Base-by-base conservation (phyloP, 2,113 vertebrate species). In the Emydocephalus ijimae region DNA sequence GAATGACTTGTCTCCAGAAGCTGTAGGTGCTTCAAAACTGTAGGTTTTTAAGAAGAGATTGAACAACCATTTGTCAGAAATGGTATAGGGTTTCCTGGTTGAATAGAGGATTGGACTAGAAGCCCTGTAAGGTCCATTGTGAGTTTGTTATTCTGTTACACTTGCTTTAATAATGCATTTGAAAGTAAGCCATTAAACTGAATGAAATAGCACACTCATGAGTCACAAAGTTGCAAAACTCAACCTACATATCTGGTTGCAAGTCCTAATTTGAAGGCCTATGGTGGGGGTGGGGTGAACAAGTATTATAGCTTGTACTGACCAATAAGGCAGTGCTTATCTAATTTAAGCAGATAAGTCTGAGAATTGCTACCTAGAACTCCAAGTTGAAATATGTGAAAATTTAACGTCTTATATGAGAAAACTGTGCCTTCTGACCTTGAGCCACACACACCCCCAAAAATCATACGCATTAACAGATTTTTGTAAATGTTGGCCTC, bases 401-500 rank as follows among this genome's bases (percentile, higher is more conserved):
- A 88, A 55, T 26, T 59, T 48, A 57, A 8, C 43, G 15, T 55
- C 92, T 85, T 92, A 23, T 85, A 59, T 85, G 50, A 57, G 3
- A 29, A 57, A 92, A 20, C 26, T 29, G 56, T 81, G 61, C 50
- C 61, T 59, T n/a, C 64, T 48, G 26, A 50, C 55, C 43, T 29
- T 50, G 26, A 85, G 64, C 6, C 34, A 23, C 52, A 43, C 23
- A n/a, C n/a, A n/a, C n/a, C n/a, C n/a, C n/a, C n/a, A n/a, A n/a
- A n/a, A n/a, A n/a, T 54, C 34, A 89, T 89, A 94, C 92, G 94
- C 94, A 92, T 96, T 96, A 96, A 94, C 95, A 96, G 87, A 87
- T 93, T 88, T 56, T 56, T 95, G 86, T 94, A 85, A 52, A 64
- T 95, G 94, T 96, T 29, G 64, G 93, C 87, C n/a, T 54, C 87